Evolutionary conservation across 2,888 invertebrate species (phyloP).

Genomic region (Buathra laborator): DNA sequence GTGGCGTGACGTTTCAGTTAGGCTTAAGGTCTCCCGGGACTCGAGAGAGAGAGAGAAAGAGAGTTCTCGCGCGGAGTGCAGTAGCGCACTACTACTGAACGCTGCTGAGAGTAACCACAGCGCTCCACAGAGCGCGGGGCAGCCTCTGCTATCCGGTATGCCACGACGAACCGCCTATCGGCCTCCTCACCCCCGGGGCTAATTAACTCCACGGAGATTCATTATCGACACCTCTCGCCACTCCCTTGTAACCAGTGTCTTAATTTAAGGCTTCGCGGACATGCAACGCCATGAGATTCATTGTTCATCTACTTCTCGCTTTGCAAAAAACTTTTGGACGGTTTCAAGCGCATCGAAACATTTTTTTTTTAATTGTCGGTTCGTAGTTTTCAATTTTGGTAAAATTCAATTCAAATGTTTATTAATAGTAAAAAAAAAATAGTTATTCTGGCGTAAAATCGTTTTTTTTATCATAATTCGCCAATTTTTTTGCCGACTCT

Average conservation of each 20-base stretch:
- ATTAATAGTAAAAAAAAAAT: neutral
- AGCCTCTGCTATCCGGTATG: slow-evolving; percentile 73
- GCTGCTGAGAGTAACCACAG: slow-evolving; percentile 23
- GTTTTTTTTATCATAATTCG: neutral
- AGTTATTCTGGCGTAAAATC: neutral
- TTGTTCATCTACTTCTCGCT: slow-evolving; percentile 56
- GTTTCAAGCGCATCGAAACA: neutral
- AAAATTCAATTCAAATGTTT: neutral
- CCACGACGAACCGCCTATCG: slow-evolving; percentile 81
- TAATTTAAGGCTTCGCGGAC: slow-evolving; percentile 74
- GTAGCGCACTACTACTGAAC: slow-evolving; percentile 41
- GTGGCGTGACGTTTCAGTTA: slow-evolving; percentile 83
- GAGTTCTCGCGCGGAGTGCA: slow-evolving; percentile 6
- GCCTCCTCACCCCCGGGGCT: slow-evolving; percentile 79
- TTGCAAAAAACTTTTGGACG: slow-evolving; percentile 56
- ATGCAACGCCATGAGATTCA: slow-evolving; percentile 43
- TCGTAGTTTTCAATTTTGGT: neutral
- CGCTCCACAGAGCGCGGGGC: slow-evolving; percentile 18
- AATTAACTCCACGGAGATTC: slow-evolving; percentile 82
- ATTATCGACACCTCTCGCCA: slow-evolving; percentile 82
- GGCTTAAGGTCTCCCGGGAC: slow-evolving; percentile 74
- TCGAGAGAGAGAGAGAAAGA: neutral
- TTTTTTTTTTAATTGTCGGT: neutral
- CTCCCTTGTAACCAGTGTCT: slow-evolving; percentile 74
- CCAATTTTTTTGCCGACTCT: neutral